Evolutionary conservation across 2,888 invertebrate genomes (phyloP).

Genomic region (Campoletis raptor): DNA sequence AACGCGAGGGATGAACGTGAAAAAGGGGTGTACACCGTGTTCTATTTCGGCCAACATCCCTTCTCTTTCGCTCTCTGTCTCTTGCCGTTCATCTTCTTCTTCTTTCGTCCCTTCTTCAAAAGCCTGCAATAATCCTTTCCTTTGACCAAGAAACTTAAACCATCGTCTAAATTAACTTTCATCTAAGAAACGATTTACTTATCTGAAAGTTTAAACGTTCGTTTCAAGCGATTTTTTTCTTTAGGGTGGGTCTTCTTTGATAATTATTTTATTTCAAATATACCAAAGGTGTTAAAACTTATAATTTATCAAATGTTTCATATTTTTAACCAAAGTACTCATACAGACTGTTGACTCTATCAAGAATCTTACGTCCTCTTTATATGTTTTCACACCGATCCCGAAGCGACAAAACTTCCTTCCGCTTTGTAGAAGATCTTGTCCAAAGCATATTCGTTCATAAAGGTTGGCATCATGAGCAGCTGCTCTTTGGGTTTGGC

Average conservation of each 20-base stretch:
- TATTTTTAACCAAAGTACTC: neutral
- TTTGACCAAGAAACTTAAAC: constrained; percentile 4
- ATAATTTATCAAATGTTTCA: neutral
- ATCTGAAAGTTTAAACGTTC: neutral
- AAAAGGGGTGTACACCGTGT: constrained; percentile 25
- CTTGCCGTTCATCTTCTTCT: neutral
- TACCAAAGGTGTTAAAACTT: neutral
- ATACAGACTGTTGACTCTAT: neutral
- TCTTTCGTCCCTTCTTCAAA: constrained; percentile 4
- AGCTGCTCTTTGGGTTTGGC: constrained; percentile 27
- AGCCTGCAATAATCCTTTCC: constrained; percentile 8
- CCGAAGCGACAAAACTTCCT: neutral
- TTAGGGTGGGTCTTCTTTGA: neutral
- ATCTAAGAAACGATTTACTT: neutral
- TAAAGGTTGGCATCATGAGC: constrained; percentile 7
- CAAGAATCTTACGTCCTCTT: neutral
- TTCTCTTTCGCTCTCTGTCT: neutral
- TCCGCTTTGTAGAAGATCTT: neutral
- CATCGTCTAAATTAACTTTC: constrained; percentile 12
- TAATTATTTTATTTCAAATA: neutral
- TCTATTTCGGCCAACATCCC: constrained; percentile 27
- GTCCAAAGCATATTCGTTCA: neutral
- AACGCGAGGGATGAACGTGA: constrained; percentile 10
- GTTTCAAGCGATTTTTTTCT: neutral
- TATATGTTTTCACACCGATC: no score